Evolutionary conservation across 2,797 vertebrate genomes (phyloP), one percentile per base, ranked within the genome.

Genomic region (Triplophysa bombifrons): DNA sequence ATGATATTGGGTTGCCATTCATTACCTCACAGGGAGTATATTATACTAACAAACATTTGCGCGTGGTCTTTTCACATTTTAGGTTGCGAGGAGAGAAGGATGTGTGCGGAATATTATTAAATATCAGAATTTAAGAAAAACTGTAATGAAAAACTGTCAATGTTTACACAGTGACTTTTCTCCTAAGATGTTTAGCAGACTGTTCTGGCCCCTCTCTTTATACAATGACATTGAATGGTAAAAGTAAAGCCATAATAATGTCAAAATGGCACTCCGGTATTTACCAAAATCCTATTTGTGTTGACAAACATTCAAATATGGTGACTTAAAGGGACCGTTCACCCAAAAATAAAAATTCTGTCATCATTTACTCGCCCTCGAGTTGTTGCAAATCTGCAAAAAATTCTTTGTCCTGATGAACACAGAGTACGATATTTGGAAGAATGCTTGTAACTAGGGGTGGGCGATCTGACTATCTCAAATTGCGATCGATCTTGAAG

Each of bases 21-120:
- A 84, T 72, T 78, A 78, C 76, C 72, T 82, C 65, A 76, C 14
- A 65, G 74, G 66, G 64, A 74, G 74, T 64, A 78, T 48, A 72
- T 76, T 67, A 73, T 65, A 56, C 74, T 72, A 17, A 27, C 25
- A 83, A 68, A 78, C 71, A 77, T 69, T 76, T 72, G 67, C 17
- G 65, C 8, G 27, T 27, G 20, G 58, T 61, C 34, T 41, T 50
- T 22, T 34, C 44, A 63, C 30, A 44, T 82, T 41, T 48, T 22
- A 9, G 25, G 46, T 50, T 19, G 27, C 11, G 46, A 51, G 22
- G 8, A 44, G 61, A 41, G 34, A 67, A 30, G 53, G 4, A 30
- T 56, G 74, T 51, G 56, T 34, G 74, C 14, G 9, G 8, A 70
- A 46, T 25, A 46, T 22, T 61, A 55, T 25, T 53, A 55, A 50